Evolutionary conservation across 2,113 vertebrate species (phyloP), one percentile per base, ranked within the genome.

Genomic region (Anarhynchus alexandrinus): DNA sequence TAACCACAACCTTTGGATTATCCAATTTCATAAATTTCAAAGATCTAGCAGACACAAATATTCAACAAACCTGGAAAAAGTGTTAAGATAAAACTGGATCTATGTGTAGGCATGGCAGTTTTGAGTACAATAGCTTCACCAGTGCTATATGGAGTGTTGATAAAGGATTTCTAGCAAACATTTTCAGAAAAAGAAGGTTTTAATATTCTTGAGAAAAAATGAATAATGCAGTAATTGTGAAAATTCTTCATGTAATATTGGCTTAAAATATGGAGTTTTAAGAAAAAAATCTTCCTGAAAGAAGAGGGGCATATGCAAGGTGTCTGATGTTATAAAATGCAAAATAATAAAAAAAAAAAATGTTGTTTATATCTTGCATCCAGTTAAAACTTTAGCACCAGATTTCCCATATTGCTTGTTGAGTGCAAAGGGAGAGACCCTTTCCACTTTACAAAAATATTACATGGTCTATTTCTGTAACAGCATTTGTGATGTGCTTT

Each of bases 381-480:
- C 8, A 18, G 5, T 26, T 64, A 73, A 89, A 57, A 4, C 1
- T 65, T 64, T 84, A 77, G 4, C 6, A 52, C 3, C 26, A n/a
- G 5, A 1, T 57, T 83, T 77, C 12, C 15, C 8, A 12, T 54
- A 16, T 34, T 40, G 12, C 27, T 43, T 45, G 10, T 14, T 59
- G 10, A 73, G 1, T 25, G 1, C 5, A 61, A 93, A 80, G 16
- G 8, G 1, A 79, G 21, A 55, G 9, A 57, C 1, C 3, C 14
- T 73, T 67, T 69, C 15, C 5, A 11, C 10, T 42, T 80, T 22
- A 43, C 17, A 36, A 32, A 80, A 85, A 22, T 47, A 19, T 27
- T 0, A 0, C 5, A 19, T 12, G 6, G 3, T 4, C 5, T 73
- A 15, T 73, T 77, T 86, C 22, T 86, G 3, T 17, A 61, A 30